Base-by-base conservation (phyloP, 1,140 invertebrate species). In the Acromyrmex heyeri region DNA sequence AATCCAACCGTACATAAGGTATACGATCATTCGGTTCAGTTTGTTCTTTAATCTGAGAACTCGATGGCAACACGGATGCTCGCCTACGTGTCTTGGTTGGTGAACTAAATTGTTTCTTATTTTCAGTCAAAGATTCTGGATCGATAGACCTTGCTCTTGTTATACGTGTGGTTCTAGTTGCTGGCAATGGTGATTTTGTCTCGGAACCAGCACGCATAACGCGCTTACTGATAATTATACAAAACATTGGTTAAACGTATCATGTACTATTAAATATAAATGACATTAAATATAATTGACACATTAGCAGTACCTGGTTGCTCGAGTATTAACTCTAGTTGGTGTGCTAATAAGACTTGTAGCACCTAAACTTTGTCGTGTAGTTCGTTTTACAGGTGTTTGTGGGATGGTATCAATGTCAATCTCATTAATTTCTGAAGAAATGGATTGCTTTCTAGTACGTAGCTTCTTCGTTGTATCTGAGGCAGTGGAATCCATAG, bases 141-240 rank as follows among this genome's bases (percentile, higher is more conserved):
- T 91, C 94, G 14, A 92, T 78, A 1, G 94, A 94, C 62, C 85
- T 93, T 21, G 94, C 91, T 81, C 93, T 90, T 18, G 91, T 93
- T 73, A 48, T 90, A 44, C 93, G 91, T 55, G 89, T 94, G 14
- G 3, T 12, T 78, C 87, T 88, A 12, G 38, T 44, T 44, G 38
- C 38, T 44, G 38, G 34, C 55, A 34, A 44, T 44, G 92, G 69
- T 16, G 92, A 91, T 14, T 90, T 91, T 30, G 87, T 34, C 61
- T 94, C 94, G 27, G 94, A 94, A 4, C 90, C 91, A 86, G 94
- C 93, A 87, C 94, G 92, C 8, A 73, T 70, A 1, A 67, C 3
- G 8, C 79, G 87, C 50, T 92, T 93, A 67, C 86, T 87, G 55
- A 18, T 65, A 38, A 44, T 81, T 27, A 65, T 59, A 85, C 34